Conservation (phyloP, 2,888 invertebrate species). For the Teleogryllus oceanicus region DNA sequence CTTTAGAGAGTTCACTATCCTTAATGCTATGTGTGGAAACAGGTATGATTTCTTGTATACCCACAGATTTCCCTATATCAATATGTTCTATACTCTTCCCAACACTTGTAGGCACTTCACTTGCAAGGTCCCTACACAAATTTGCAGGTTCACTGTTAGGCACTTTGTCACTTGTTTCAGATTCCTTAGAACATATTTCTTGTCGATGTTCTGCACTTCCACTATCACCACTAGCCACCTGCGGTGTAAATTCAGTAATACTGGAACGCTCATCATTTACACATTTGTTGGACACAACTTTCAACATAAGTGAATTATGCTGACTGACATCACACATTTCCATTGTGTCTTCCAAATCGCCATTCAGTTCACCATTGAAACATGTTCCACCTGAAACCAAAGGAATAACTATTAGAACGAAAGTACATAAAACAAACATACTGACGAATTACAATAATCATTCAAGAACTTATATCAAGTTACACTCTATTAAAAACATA, state of each 20-base stretch:
- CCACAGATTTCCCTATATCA: constrained; percentile 21
- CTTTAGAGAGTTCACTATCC: constrained; percentile 25
- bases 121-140: constrained; percentile 33
- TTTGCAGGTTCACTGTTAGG: constrained; percentile 33
- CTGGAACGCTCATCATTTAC: constrained; percentile 26
- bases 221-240: constrained; percentile 32
- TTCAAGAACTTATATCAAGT: too few species aligned
- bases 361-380: constrained; percentile 50
- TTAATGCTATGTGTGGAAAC: background rate
- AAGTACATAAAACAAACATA: too few species aligned
- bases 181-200: constrained; percentile 26
- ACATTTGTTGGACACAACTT: constrained; percentile 24
- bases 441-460: too few species aligned
- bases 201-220: constrained; percentile 30
- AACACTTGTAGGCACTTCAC: constrained; percentile 36
- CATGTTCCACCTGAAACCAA: constrained; percentile 45
- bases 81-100: constrained; percentile 29
- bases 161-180: constrained; percentile 34
- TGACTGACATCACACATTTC: constrained; percentile 26
- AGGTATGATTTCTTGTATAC: background rate
- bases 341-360: constrained; percentile 43
- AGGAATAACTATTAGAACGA: too few species aligned
- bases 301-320: constrained; percentile 26
- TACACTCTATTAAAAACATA: too few species aligned
- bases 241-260: constrained; percentile 29